phyloP scores from a whole-genome alignment of 1,140 invertebrate genomes.

The Oryzaephilus surinamensis region DNA sequence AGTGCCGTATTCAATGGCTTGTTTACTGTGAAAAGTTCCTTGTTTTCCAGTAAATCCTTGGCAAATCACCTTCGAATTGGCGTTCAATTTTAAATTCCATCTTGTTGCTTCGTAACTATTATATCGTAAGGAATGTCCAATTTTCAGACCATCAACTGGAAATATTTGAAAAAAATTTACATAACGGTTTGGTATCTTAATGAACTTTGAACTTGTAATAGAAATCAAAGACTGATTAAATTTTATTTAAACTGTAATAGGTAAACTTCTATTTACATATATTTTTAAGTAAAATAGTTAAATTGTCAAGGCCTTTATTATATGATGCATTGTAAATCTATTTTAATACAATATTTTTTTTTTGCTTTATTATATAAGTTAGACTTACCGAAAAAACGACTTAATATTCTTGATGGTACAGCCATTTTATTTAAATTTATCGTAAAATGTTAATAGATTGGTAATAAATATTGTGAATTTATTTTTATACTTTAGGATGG shows the following conservation, averaged over 20 bases:
- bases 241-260: too few relatives aligned
- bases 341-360: too few relatives aligned
- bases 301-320: too few relatives aligned
- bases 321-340: too few relatives aligned
- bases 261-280: too few relatives aligned
- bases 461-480: too few relatives aligned
- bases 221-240: slow-evolving; percentile 1
- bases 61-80: slow-evolving; percentile 88
- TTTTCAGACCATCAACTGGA: slow-evolving; percentile 28
- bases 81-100: slow-evolving; percentile 40
- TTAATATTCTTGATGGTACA: background rate
- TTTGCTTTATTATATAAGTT: too few relatives aligned
- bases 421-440: too few relatives aligned
- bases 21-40: slow-evolving; percentile 82
- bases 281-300: too few relatives aligned
- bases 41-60: slow-evolving; percentile 89
- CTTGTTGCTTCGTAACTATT: slow-evolving; percentile 65
- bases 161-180: slow-evolving; percentile 10
- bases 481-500: too few relatives aligned
- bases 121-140: slow-evolving; percentile 41
- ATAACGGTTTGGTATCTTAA: too few relatives aligned
- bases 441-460: too few relatives aligned
- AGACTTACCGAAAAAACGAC: slow-evolving; percentile 1
- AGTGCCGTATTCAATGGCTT: slow-evolving; percentile 95
- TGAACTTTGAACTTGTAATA: slow-evolving; percentile 14